Evolutionary conservation across 2,888 invertebrate species (phyloP).

Genomic region (Aspidiotus rigidus): DNA sequence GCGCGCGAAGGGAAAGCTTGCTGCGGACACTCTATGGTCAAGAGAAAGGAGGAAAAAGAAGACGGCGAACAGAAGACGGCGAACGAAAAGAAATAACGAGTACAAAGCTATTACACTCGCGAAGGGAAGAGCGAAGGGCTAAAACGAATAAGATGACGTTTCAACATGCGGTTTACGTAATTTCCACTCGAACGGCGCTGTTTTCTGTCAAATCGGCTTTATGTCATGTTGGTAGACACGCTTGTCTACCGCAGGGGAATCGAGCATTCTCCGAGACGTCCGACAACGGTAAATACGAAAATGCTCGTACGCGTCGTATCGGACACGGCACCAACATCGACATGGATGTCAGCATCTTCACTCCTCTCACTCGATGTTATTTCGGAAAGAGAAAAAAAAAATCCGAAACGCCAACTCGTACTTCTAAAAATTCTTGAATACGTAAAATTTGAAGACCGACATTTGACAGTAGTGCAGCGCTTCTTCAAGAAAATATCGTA

Average conservation of each 20-base stretch:
- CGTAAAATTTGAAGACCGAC: no score
- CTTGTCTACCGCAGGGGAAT: slow-evolving; percentile 32
- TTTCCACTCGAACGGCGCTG: slow-evolving; percentile 23
- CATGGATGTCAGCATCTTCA: no score
- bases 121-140: neutral
- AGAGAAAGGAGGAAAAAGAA: slow-evolving; percentile 3
- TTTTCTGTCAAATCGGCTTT: slow-evolving; percentile 22
- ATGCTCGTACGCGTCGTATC: neutral
- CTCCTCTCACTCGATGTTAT: no score
- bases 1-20: no score
- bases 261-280: neutral
- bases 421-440: neutral
- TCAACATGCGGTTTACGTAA: slow-evolving; percentile 30
- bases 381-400: neutral
- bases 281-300: neutral
- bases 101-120: neutral
- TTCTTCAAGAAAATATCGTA: neutral
- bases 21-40: no score
- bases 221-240: slow-evolving; percentile 29
- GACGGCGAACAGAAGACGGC: neutral
- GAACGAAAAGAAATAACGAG: slow-evolving; percentile 3
- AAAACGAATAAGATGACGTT: slow-evolving; percentile 5
- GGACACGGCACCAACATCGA: no score
- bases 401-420: neutral
- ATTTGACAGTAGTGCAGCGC: no score